Percentiles rank a stretch among this genome's conserved stretches.
Evolutionary conservation across 2,797 vertebrate genomes (phyloP).

Genomic region (Poecile montanus): DNA sequence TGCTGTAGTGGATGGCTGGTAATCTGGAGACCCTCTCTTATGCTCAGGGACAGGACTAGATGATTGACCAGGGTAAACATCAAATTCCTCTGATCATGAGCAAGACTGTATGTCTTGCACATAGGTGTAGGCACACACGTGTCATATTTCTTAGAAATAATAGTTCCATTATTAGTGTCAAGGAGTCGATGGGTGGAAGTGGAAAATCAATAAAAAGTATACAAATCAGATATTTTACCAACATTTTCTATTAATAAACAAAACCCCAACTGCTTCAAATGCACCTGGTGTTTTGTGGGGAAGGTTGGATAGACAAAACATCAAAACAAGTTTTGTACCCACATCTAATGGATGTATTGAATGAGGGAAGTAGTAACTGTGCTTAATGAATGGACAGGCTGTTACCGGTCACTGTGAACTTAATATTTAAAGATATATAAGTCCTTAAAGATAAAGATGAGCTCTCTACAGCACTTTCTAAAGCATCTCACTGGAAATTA

Average conservation of each 20-base stretch:
- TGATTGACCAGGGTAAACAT: not conserved
- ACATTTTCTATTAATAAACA: conserved; percentile 4
- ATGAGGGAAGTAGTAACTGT: conserved; percentile 11
- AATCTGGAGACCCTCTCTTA: not conserved
- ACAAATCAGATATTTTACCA: not conserved
- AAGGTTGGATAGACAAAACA: not conserved
- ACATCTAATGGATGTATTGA: not conserved
- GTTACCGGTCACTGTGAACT: not conserved
- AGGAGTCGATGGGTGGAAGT: not conserved
- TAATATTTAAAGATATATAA: not conserved
- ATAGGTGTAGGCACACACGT: not conserved
- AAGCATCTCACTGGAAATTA: not conserved
- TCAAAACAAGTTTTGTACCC: conserved; percentile 7
- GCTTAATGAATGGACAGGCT: not conserved
- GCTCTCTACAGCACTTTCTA: not conserved
- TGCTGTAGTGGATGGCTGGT: not conserved
- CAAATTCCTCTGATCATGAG: not conserved
- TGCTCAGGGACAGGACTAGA: not conserved
- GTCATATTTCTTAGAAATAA: not conserved
- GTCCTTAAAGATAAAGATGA: not conserved
- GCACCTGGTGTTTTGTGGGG: not conserved
- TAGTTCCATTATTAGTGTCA: not conserved
- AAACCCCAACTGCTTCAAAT: not conserved
- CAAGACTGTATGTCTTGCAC: not conserved
- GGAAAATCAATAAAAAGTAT: not conserved